Base-by-base conservation (phyloP, 1,140 invertebrate genomes). In the Helicoverpa zea region DNA sequence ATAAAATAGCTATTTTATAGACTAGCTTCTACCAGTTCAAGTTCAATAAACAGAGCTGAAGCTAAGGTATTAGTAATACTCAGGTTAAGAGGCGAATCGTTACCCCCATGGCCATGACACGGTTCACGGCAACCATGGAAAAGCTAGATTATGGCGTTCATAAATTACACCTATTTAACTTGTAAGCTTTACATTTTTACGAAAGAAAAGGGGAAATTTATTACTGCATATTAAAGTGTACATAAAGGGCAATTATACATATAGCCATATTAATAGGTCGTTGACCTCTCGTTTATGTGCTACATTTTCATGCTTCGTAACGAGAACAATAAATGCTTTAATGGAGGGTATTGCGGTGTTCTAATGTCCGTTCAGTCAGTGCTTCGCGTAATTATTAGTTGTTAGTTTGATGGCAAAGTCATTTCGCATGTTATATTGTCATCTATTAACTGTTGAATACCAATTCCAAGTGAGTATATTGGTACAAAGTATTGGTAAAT, bases 141-240 rank as follows among this genome's bases (percentile, higher is more conserved):
- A 52, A 72, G 23, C 11, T 14, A 30, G 12, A 52, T 72, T 30
- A 72, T 68, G 43, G 35, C 49, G 23, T 13, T 29, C 13, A 52
- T 72, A 72, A 72, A 72, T 72, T 54, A 54, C 52, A 49, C 64
- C 64, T 43, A 72, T 72, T 72, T 52, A 70, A 54, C 47, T 72
- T 18, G 13, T 72, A 54, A 51, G 23, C 49, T 72, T 72, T 72
- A 29, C 16, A 54, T 47, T 68, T 72, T 72, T 54, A 7, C 16
- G 18, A 30, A 72, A 54, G 47, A 29, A 72, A 18, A 43, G 13
- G 23, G 30, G 23, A n/a, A 30, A 47, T 72, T 72, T 47, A 43
- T 43, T 43, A 43, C 35, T 43, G 5, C 35, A 43, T 9, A 43
- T 43, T 43, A 43, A 43, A 43, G 35, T 63, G 11, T 63, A 29